These are phyloP conservation scores for Myotis lucifugus DNA, from an alignment of 2,113 vertebrate species.

Conservation along the genomic window DNA sequence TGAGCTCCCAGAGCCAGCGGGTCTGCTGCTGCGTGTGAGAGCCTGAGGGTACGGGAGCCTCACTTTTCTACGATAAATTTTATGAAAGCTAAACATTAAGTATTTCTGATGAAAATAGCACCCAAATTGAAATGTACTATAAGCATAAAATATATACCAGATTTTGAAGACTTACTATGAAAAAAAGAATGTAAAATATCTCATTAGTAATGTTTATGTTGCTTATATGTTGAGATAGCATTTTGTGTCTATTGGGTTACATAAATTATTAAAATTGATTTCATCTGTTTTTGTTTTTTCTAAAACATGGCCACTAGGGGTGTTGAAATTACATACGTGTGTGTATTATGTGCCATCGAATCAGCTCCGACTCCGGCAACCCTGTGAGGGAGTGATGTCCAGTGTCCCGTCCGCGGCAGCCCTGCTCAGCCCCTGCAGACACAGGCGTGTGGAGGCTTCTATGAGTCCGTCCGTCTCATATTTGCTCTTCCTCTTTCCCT, in stretches of 20 bases:
- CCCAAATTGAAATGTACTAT: not conserved
- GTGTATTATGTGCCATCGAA: not conserved
- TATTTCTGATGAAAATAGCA: not conserved
- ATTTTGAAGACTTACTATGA: not conserved
- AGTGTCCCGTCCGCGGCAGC: not conserved
- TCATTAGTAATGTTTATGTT: not conserved
- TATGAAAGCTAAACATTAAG: not conserved
- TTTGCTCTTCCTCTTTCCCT: not conserved
- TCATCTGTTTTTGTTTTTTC: not conserved
- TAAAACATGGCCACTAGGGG: not conserved
- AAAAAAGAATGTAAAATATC: not conserved
- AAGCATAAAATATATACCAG: not conserved
- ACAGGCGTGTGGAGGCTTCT: not conserved
- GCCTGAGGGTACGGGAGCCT: not conserved
- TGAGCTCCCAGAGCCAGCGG: accelerated
- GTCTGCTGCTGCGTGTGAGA: accelerated
- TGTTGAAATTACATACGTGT: not conserved
- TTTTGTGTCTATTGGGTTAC: not conserved
- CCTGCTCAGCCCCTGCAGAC: not conserved
- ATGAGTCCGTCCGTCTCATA: too few species aligned
- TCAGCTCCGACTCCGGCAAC: not conserved
- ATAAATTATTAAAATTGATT: not conserved
- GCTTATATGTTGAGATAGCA: not conserved
- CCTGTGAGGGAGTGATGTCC: not conserved
- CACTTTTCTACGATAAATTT: not conserved